Evolutionary conservation across 2,797 vertebrate genomes (phyloP).

Genomic region (Cuculus canorus): DNA sequence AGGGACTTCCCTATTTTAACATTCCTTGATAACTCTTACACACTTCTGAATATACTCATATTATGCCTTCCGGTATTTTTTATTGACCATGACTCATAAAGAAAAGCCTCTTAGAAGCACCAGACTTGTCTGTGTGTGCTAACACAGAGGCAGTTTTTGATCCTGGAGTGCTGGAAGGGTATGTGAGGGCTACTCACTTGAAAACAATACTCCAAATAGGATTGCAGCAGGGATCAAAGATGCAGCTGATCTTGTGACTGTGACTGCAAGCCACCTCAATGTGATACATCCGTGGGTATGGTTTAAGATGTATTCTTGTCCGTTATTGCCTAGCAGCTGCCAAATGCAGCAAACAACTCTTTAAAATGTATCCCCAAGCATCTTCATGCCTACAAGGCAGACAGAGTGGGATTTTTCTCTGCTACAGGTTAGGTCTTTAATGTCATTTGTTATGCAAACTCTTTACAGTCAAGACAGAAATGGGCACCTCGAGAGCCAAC

Average conservation of each 20-base stretch:
- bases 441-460: not conserved
- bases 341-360: not conserved
- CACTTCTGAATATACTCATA: not conserved
- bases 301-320: not conserved
- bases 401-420: not conserved
- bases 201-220: not conserved
- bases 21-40: not conserved
- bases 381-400: not conserved
- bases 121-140: not conserved
- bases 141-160: not conserved
- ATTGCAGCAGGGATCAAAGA: not conserved
- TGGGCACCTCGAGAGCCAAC: not conserved
- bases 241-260: not conserved
- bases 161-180: not conserved
- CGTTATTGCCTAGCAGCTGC: not conserved
- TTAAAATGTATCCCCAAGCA: not conserved
- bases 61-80: not conserved
- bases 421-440: not conserved
- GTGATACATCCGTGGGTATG: not conserved
- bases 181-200: not conserved
- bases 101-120: not conserved
- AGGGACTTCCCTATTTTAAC: not conserved
- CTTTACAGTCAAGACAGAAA: slow-evolving; percentile 3
- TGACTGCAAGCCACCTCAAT: not conserved
- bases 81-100: not conserved